Base-by-base conservation (phyloP, 2,888 invertebrate genomes). In the Nematopogon swammerdamellus region DNA sequence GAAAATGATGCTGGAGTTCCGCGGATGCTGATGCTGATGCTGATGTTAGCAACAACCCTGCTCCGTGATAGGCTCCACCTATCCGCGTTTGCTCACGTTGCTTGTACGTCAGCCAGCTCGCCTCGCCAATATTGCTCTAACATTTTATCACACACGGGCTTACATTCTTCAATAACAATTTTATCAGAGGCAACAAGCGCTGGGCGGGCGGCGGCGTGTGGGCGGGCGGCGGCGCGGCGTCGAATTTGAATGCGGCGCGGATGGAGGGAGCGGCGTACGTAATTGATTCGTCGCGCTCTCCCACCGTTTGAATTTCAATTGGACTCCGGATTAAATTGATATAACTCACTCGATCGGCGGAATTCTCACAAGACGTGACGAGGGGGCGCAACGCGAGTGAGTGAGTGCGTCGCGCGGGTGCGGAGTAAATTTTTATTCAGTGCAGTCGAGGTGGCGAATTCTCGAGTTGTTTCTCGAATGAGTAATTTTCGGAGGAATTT, bases 251-350 rank as follows among this genome's bases (percentile, higher is more conserved):
- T 51, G 52, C 47, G 54, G 36, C 14, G 61, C 58, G 59, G 53
- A 56, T 52, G 51, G 57, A 54, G n/a, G n/a, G n/a, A n/a, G n/a
- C n/a, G n/a, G n/a, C n/a, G 59, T 58, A 60, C 56, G 70, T 74
- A 75, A 75, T 75, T 74, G 74, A 75, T 74, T 74, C 74, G 67
- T 62, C 64, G 68, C 55, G 59, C 57, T n/a, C n/a, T 64, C 64
- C 68, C 67, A 60, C 47, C 47, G 46, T 66, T 68, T 74, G 76
- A 77, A 77, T 77, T 74, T 75, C 73, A 77, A 77, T 77, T 63
- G 61, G 65, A 57, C 19, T 47, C 47, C 59, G 65, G 69, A 75
- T 77, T 74, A 76, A 75, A 75, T 73, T 74, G 74, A 72, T 75
- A 71, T 72, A 72, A 72, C 65, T 65, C 62, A 62, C 61, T 58